Percentiles rank a stretch among this genome's conserved stretches.
Conservation (phyloP, 2,888 invertebrate species). For the Steinernema carpocapsae region DNA sequence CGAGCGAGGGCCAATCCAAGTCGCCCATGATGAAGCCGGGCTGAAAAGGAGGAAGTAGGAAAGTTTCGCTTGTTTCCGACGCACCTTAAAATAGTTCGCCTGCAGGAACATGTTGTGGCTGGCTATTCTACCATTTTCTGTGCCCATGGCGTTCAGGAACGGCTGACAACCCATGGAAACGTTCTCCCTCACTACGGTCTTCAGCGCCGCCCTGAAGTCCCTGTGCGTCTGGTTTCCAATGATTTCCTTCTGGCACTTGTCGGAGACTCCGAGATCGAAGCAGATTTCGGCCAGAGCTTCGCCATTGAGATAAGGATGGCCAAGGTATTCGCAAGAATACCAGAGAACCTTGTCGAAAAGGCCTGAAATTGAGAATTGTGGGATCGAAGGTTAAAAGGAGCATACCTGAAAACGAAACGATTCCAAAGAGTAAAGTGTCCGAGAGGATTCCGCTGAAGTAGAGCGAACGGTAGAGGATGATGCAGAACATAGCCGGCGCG, state of each 20-base stretch:
- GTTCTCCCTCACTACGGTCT: neutral
- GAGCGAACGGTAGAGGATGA: constrained; percentile 3
- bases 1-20: neutral
- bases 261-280: neutral
- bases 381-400: neutral
- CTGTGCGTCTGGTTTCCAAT: neutral
- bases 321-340: neutral
- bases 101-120: neutral
- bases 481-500: neutral
- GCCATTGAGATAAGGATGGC: too few species aligned
- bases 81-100: neutral
- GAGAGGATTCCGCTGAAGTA: constrained; percentile 12
- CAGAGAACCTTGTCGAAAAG: neutral
- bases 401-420: neutral
- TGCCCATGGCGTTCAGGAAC: neutral
- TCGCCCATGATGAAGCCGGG: neutral
- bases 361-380: neutral
- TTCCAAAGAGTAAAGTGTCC: neutral
- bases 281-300: neutral
- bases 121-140: neutral
- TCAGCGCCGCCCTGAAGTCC: neutral
- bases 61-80: too few species aligned
- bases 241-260: neutral
- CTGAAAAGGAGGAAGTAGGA: too few species aligned
- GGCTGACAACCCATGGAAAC: neutral